A percentile compares a stretch with the other conserved stretches of the same genome.
Conservation (phyloP, 2,888 invertebrate species). For the Andrena fulva region DNA sequence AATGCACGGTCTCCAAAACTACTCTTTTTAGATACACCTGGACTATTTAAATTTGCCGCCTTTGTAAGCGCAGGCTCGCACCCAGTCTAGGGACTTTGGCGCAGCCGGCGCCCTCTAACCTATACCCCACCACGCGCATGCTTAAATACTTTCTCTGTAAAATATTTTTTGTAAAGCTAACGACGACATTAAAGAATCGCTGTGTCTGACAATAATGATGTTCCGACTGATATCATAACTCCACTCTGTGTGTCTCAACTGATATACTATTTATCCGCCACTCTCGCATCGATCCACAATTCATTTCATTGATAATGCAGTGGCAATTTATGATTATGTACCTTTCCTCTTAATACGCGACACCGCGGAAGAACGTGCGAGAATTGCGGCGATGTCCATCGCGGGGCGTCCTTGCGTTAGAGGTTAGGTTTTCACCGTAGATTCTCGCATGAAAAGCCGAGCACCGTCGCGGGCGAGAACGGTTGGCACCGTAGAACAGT, state of each 20-base stretch:
- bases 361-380: background rate
- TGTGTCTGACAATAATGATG: background rate
- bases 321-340: background rate
- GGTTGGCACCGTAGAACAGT: conserved; percentile 52
- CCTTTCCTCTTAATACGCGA: background rate
- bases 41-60: conserved; percentile 1
- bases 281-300: background rate
- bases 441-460: background rate
- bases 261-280: too few relatives aligned
- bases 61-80: background rate
- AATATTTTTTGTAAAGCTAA: background rate
- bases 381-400: background rate
- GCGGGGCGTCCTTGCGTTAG: background rate
- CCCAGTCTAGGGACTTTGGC: conserved; percentile 26
- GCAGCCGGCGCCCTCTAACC: background rate
- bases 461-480: background rate
- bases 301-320: conserved; percentile 1
- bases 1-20: too few relatives aligned
- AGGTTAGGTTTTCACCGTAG: background rate
- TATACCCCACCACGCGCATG: background rate
- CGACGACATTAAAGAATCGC: background rate
- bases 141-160: background rate
- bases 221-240: background rate
- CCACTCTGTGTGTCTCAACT: background rate
- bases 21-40: too few relatives aligned